A percentile compares a stretch with the other conserved stretches of the same genome.
Conservation (phyloP, 2,797 vertebrate species). For the Mareca penelope region DNA sequence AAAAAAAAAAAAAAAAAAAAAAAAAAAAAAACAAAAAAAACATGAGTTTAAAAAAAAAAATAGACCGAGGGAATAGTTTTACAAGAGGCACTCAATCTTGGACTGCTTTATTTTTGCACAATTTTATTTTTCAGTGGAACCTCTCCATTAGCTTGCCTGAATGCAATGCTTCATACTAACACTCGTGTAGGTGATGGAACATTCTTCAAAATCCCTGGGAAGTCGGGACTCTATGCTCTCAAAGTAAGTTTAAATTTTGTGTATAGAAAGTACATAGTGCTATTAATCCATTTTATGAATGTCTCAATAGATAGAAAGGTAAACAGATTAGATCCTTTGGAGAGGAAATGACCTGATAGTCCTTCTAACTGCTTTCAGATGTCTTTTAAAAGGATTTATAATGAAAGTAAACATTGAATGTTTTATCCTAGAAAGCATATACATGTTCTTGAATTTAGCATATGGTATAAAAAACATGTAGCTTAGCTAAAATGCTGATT, state of each 20-base stretch:
- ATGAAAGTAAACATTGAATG: slow-evolving; percentile 65
- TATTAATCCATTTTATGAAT: slow-evolving; percentile 57
- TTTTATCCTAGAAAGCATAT: slow-evolving; percentile 67
- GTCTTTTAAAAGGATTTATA: slow-evolving; percentile 68
- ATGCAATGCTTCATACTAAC: slow-evolving; percentile 88
- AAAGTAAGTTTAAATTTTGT: slow-evolving; percentile 82
- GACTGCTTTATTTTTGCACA: slow-evolving; percentile 60
- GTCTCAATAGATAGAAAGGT: slow-evolving; percentile 59
- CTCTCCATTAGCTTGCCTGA: slow-evolving; percentile 87
- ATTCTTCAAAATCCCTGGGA: slow-evolving; percentile 87
- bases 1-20: slow-evolving; percentile 38
- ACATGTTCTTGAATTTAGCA: slow-evolving; percentile 56
- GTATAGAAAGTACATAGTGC: slow-evolving; percentile 9
- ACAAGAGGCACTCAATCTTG: slow-evolving; percentile 70
- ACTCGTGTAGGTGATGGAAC: slow-evolving; percentile 86
- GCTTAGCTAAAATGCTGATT: slow-evolving; percentile 46
- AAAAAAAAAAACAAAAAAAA: slow-evolving; percentile 45
- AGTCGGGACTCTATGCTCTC: slow-evolving; percentile 87
- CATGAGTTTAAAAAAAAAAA: slow-evolving; percentile 53
- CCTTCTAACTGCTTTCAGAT: slow-evolving; percentile 72
- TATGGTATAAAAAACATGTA: slow-evolving; percentile 50
- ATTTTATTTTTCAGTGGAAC: slow-evolving; percentile 85
- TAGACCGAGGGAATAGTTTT: slow-evolving; percentile 69
- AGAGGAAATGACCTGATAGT: slow-evolving; percentile 58
- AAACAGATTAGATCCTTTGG: slow-evolving; percentile 66